Base-by-base conservation (phyloP, 2,797 vertebrate genomes). In the Danio aesculapii region DNA sequence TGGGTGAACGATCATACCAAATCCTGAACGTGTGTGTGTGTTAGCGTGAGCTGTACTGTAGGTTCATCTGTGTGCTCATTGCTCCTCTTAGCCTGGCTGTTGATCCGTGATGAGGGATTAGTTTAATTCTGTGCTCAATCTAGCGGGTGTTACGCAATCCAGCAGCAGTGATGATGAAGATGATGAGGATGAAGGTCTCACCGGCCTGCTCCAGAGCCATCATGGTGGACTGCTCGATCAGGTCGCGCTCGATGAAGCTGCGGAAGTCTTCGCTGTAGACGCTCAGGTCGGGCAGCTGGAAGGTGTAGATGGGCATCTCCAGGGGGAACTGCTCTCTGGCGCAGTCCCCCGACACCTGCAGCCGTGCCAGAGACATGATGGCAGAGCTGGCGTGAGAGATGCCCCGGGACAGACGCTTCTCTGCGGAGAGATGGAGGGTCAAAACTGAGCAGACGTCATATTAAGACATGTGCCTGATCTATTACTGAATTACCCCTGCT, bases 221-320 rank as follows among this genome's bases (percentile, higher is more conserved):
- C 97, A 99, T 98, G 69, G 98, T 99, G 64, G 98, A 97, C 90
- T 99, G 97, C 89, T 99, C 98, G 9, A 99, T 99, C 81, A 99
- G 92, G 91, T 99, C 98, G 0, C 97, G 93, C 90, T 99, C 98
- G 8, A 99, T 96, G 91, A 99, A 99, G 89, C 95, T 96, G 90
- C 98, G 90, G 90, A 99, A 99, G 84, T 99, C 98, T 91, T 99
- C 98, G 0, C 98, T 99, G 94, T 99, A 99, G 82, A 99, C 96
- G 0, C 97, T 99, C 86, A 99, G 96, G 91, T 99, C 98, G 0
- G 98, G 98, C 62, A 99, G 93, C 85, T 99, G 98, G 95, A 99
- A 99, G 87, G 98, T 99, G 92, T 98, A 99, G 94, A 99, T 97
- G 83, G 98, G 98, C 97, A 99, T 98, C 91, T 99, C 98, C 84